A percentile compares a stretch with the other conserved stretches of the same genome.
Conservation (phyloP, 1,140 invertebrate species). For the Drosophila tristis region DNA sequence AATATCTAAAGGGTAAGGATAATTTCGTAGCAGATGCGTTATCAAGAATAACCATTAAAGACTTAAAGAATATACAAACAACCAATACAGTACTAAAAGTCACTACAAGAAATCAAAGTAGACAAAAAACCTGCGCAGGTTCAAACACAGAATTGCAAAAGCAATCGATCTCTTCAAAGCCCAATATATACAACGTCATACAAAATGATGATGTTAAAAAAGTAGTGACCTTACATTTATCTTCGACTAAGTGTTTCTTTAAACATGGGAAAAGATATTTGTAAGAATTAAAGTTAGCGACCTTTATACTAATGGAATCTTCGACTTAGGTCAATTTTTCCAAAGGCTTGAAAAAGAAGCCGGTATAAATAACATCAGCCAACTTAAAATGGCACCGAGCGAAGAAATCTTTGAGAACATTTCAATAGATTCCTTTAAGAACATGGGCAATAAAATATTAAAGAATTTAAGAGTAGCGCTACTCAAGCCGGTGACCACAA, state of each 20-base stretch:
- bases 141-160: neutral
- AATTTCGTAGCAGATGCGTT: constrained; percentile 27
- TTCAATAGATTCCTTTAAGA: too few relatives aligned
- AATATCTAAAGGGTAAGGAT: constrained; percentile 52
- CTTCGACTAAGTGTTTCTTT: too few relatives aligned
- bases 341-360: neutral
- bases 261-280: too few relatives aligned
- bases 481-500: too few relatives aligned
- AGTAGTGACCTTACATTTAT: too few relatives aligned
- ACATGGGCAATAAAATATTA: too few relatives aligned
- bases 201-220: neutral
- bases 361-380: neutral
- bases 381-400: neutral
- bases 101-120: constrained; percentile 12
- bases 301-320: too few relatives aligned
- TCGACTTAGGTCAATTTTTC: too few relatives aligned
- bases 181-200: neutral
- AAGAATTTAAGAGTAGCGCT: neutral
- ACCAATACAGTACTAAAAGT: neutral
- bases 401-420: too few relatives aligned
- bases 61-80: too few relatives aligned
- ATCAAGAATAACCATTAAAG: constrained; percentile 4
- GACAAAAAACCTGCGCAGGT: neutral
- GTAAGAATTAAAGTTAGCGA: too few relatives aligned
- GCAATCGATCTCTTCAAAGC: constrained; percentile 1